Conservation (phyloP, 2,113 vertebrate genomes). For the Lipotes vexillifer region DNA sequence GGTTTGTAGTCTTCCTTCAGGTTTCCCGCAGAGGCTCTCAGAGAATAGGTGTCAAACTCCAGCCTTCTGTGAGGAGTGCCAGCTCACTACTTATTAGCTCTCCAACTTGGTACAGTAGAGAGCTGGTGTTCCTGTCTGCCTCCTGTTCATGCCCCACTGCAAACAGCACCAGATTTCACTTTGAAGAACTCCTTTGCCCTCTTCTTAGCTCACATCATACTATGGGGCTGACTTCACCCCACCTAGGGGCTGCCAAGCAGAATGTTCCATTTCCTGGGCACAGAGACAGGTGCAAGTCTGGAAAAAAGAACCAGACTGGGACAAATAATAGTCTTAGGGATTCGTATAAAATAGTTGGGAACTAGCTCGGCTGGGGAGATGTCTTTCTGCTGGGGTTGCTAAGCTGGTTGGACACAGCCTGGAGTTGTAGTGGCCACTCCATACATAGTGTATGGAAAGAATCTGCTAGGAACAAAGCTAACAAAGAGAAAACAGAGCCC, state of each 20-base stretch:
- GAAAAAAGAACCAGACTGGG: not conserved
- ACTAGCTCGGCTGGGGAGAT: not conserved
- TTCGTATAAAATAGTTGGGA: not conserved
- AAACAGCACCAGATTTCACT: not conserved
- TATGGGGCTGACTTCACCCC: not conserved
- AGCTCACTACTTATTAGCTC: not conserved
- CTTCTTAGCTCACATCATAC: not conserved
- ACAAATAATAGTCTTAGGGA: not conserved
- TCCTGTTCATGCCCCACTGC: not conserved
- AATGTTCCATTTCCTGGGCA: not conserved
- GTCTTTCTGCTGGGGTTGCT: not conserved
- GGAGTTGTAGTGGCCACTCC: not conserved
- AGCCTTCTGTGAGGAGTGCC: rapidly evolving
- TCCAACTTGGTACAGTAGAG: rapidly evolving
- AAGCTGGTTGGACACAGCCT: not conserved
- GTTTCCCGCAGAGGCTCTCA: not conserved
- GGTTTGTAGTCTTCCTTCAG: not conserved
- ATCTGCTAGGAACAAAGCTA: not conserved
- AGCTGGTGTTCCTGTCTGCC: not conserved
- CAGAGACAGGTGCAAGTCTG: not conserved
- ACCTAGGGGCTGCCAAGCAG: not conserved
- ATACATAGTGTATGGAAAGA: not conserved
- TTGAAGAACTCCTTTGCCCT: not conserved
- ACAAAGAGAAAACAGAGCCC: not conserved
- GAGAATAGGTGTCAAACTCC: not conserved